These are phyloP conservation scores for Synanthedon myopaeformis DNA, from an alignment of 2,888 invertebrate species.

Conservation along the genomic window DNA sequence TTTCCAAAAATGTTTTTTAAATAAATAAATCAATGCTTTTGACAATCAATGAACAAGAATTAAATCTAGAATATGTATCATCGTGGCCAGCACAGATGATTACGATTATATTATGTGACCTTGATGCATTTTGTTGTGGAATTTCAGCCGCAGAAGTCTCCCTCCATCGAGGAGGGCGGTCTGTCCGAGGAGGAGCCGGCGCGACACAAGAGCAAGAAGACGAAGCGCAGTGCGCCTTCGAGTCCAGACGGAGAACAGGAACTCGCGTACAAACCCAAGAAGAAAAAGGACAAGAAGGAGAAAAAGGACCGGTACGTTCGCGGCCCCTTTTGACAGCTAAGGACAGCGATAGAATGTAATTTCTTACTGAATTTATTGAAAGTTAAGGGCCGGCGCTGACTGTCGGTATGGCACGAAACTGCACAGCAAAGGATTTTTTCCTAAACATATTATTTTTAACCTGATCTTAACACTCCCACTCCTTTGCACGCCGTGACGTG, in stretches of 20 bases:
- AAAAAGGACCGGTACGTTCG: conserved; percentile 49
- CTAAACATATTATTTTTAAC: no score
- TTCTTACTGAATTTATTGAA: no score
- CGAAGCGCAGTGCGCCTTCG: conserved; percentile 54
- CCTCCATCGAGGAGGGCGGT: conserved; percentile 51
- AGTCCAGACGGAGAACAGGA: conserved; percentile 39
- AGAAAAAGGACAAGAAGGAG: conserved; percentile 64
- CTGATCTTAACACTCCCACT: no score
- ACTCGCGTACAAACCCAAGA: conserved; percentile 50
- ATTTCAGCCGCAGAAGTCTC: conserved; percentile 32
- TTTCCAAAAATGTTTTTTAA: no score
- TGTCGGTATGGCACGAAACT: no score
- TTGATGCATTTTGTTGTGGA: not conserved
- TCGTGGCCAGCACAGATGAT: not conserved
- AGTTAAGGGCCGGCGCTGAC: not conserved
- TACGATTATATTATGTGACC: not conserved
- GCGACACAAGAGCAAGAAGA: conserved; percentile 48
- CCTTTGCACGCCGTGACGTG: no score
- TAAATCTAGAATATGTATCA: no score
- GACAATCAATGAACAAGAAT: no score
- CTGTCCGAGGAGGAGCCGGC: conserved; percentile 57
- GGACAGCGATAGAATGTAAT: not conserved
- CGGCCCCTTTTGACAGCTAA: not conserved
- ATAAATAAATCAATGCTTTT: no score
- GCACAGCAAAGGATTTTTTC: no score